Evolutionary conservation across 2,113 vertebrate species (phyloP).

Genomic region (Axis porcinus): DNA sequence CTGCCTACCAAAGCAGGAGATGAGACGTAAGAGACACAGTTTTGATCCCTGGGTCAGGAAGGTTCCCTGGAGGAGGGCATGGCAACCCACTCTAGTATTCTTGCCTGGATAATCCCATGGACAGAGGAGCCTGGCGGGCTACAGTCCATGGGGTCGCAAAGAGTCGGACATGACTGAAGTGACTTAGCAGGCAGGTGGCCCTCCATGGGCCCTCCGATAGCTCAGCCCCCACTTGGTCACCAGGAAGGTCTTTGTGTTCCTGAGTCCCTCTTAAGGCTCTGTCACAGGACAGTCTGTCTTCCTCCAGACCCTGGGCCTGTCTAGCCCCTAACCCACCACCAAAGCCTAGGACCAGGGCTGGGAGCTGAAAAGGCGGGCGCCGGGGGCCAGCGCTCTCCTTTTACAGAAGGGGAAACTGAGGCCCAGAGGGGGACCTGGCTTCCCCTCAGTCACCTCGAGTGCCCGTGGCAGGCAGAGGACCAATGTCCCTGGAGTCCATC

Average conservation of each 20-base stretch:
- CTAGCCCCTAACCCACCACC: neutral
- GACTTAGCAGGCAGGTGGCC: neutral
- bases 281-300: neutral
- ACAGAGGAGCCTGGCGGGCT: neutral
- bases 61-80: neutral
- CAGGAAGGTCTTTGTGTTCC: neutral
- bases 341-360: neutral
- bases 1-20: neutral
- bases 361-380: neutral
- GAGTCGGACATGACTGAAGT: neutral
- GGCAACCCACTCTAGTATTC: neutral
- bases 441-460: neutral
- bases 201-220: neutral
- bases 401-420: neutral
- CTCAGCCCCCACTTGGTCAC: neutral
- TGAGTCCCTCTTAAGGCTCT: neutral
- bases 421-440: neutral
- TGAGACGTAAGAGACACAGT: neutral
- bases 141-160: neutral
- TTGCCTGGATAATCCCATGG: neutral
- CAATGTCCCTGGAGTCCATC: fast-evolving
- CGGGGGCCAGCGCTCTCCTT: neutral
- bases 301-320: neutral
- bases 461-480: neutral
- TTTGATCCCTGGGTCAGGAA: neutral